Evolutionary conservation across 2,113 vertebrate species (phyloP).

Genomic region (Orientallactaga bullata): DNA sequence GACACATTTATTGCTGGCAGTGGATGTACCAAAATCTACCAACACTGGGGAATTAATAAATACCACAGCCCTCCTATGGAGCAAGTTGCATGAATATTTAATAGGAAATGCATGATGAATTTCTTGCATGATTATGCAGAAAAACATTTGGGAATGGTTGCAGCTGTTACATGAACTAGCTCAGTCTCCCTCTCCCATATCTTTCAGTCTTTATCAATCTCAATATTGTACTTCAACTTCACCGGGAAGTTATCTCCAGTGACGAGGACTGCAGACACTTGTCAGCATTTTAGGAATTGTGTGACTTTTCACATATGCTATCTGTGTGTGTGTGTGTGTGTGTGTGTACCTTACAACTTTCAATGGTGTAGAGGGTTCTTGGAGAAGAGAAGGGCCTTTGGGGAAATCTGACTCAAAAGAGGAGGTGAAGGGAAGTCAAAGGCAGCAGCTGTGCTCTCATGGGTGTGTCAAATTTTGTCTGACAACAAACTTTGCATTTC

Average conservation of each 20-base stretch:
- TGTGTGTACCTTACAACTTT: conserved; percentile 51
- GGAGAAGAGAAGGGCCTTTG: conserved; percentile 13
- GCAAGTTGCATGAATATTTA: conserved; percentile 83
- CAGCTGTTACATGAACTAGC: conserved; percentile 80
- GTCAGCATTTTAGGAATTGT: conserved; percentile 66
- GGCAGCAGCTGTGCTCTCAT: neutral
- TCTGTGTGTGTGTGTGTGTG: neutral
- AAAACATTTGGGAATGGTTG: conserved; percentile 83
- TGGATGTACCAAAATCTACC: conserved; percentile 80
- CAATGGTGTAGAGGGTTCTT: conserved; percentile 13
- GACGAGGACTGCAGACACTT: conserved; percentile 62
- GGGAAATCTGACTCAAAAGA: conserved; percentile 63
- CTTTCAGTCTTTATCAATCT: conserved; percentile 76
- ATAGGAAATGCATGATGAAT: conserved; percentile 81
- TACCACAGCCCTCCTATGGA: conserved; percentile 81
- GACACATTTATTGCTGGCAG: conserved; percentile 80
- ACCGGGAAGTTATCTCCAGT: conserved; percentile 41
- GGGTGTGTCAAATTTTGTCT: conserved; percentile 11
- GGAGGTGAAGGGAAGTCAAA: conserved; percentile 52
- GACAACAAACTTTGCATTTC: conserved; percentile 4
- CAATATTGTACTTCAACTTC: conserved; percentile 71
- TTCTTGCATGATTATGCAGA: conserved; percentile 84
- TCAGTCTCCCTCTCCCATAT: conserved; percentile 69
- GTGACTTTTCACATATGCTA: conserved; percentile 55
- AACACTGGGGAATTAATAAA: conserved; percentile 82